Percentiles rank a stretch among this genome's conserved stretches.
phyloP scores from a whole-genome alignment of 1,140 invertebrate species.

The Bombus superbus region DNA sequence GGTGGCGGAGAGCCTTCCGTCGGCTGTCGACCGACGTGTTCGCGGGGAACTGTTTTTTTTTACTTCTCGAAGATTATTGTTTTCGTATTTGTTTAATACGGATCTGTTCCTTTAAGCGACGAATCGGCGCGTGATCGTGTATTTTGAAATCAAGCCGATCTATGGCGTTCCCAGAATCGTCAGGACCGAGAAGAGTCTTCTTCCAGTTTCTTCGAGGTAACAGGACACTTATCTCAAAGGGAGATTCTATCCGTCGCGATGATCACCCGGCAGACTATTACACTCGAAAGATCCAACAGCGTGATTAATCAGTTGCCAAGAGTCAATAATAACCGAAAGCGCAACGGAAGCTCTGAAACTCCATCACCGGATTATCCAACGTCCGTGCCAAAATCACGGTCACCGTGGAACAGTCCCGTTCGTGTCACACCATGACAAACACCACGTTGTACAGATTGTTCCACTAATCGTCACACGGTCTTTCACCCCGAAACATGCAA shows the following conservation, averaged over 20 bases:
- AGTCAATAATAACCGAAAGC: background rate
- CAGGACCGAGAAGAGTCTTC: background rate
- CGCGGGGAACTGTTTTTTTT: conserved; percentile 35
- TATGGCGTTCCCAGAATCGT: background rate
- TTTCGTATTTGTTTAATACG: no score
- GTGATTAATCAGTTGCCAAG: background rate
- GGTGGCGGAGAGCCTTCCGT: conserved; percentile 12
- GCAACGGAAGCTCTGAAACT: background rate
- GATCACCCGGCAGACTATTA: background rate
- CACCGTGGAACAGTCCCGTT: background rate
- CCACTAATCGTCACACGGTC: conserved; percentile 7
- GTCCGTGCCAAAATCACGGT: background rate
- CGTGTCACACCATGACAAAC: conserved; percentile 12
- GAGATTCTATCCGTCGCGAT: background rate
- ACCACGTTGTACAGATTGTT: background rate
- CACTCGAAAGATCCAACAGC: background rate
- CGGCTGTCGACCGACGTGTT: conserved; percentile 27
- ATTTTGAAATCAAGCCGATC: background rate
- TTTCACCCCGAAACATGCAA: background rate
- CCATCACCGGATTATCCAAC: background rate
- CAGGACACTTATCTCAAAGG: background rate
- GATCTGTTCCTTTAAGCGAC: no score
- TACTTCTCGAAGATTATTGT: background rate
- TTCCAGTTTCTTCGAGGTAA: background rate
- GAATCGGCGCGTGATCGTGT: background rate